phyloP scores from a whole-genome alignment of 2,888 invertebrate species.

The Resseliella maxima region DNA sequence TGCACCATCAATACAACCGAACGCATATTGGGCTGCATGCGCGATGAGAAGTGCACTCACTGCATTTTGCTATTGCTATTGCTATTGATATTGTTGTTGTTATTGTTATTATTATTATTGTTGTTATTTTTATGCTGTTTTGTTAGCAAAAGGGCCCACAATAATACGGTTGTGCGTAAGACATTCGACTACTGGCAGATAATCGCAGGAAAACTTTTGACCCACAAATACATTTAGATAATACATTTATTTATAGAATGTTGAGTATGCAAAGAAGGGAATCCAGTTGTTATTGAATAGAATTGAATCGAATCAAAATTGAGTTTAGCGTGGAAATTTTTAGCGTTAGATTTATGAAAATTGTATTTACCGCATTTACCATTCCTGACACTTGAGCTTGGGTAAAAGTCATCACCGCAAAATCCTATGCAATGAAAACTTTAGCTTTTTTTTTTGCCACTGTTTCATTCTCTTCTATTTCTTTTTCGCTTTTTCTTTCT shows the following conservation, averaged over 20 bases:
- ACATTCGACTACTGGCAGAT: neutral
- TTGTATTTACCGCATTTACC: no score
- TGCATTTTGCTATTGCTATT: neutral
- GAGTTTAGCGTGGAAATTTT: neutral
- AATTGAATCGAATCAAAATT: no score
- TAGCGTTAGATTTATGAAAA: neutral
- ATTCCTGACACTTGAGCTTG: no score
- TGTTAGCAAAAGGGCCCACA: neutral
- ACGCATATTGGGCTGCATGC: slow-evolving; percentile 15
- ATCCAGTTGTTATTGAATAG: neutral
- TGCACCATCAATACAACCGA: neutral
- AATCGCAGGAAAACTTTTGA: slow-evolving; percentile 53
- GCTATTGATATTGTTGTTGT: neutral
- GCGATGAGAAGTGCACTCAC: neutral
- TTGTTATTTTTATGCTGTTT: neutral
- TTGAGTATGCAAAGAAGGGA: neutral
- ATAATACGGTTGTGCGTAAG: slow-evolving; percentile 12
- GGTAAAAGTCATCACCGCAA: neutral
- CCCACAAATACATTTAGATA: slow-evolving; percentile 15
- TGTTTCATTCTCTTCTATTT: no score
- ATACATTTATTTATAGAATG: neutral
- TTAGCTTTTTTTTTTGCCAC: no score
- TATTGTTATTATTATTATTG: neutral
- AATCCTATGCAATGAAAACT: no score
- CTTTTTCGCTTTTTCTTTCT: neutral